Percentiles rank a stretch among this genome's conserved stretches.
Conservation (phyloP, 2,113 vertebrate genomes). For the Buteo buteo region DNA sequence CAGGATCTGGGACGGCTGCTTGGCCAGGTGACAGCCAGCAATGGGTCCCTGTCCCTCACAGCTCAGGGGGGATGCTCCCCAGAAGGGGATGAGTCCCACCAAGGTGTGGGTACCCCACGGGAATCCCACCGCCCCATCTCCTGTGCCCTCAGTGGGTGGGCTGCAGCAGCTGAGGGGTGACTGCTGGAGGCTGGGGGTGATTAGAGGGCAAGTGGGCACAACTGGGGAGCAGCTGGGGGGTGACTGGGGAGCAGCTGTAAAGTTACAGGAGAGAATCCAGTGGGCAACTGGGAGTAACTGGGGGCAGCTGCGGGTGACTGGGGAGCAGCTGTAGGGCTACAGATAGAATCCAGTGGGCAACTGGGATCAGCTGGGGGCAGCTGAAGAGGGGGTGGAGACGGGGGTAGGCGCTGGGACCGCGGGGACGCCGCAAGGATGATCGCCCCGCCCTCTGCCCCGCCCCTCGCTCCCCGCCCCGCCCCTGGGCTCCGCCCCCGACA, state of each 20-base stretch:
- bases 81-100: neutral
- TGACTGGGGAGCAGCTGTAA: no score
- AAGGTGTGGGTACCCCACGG: neutral
- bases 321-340: fast-evolving
- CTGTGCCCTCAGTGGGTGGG: fast-evolving
- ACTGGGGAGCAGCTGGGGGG: neutral
- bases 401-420: no score
- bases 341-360: neutral
- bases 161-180: fast-evolving
- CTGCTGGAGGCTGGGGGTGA: no score
- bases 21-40: fast-evolving
- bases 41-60: neutral
- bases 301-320: no score
- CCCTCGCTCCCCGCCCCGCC: no score
- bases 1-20: no score
- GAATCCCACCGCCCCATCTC: no score
- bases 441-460: no score
- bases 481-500: no score
- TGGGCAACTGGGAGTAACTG: neutral
- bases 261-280: neutral
- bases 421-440: no score
- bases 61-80: fast-evolving
- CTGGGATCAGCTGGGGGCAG: neutral
- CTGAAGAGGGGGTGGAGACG: no score
- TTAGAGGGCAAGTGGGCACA: neutral